Conservation (phyloP, 2,888 invertebrate species). For the Drosophila neonasuta region DNA sequence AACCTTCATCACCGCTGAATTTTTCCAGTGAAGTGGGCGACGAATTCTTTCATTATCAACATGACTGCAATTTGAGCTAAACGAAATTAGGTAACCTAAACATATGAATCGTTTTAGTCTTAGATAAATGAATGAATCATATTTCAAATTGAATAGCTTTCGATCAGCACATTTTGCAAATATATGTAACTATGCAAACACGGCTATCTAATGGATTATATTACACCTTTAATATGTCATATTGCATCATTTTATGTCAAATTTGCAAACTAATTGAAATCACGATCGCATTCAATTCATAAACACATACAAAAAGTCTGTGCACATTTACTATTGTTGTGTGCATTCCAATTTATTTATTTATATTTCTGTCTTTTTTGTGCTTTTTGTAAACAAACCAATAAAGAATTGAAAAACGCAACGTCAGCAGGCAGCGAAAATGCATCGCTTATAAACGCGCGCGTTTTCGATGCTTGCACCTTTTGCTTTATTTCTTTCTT, state of each 20-base stretch:
- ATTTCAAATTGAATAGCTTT: slow-evolving; percentile 2
- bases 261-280: slow-evolving; percentile 13
- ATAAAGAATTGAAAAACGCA: slow-evolving; percentile 34
- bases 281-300: slow-evolving; percentile 21
- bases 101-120: not conserved
- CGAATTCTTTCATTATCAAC: slow-evolving; percentile 17
- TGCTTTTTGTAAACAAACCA: slow-evolving; percentile 60
- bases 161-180: not conserved
- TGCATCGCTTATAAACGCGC: slow-evolving; percentile 26
- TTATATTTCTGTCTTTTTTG: slow-evolving; percentile 18
- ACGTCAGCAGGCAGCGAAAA: slow-evolving; percentile 28
- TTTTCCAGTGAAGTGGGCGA: slow-evolving; percentile 3
- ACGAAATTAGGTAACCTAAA: not conserved
- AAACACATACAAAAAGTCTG: slow-evolving; percentile 6
- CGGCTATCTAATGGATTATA: not conserved
- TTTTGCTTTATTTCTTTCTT: slow-evolving; percentile 8
- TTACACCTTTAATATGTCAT: slow-evolving; percentile 29
- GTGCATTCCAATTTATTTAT: slow-evolving; percentile 26
- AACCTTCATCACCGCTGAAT: slow-evolving; percentile 10
- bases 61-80: not conserved
- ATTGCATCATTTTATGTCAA: slow-evolving; percentile 59
- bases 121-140: slow-evolving; percentile 13
- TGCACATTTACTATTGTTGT: slow-evolving; percentile 17
- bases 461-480: slow-evolving; percentile 13
- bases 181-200: not conserved